A percentile compares a stretch with the other conserved stretches of the same genome.
Conservation (phyloP, 2,113 vertebrate species). For the Hyperoodon ampullatus region DNA sequence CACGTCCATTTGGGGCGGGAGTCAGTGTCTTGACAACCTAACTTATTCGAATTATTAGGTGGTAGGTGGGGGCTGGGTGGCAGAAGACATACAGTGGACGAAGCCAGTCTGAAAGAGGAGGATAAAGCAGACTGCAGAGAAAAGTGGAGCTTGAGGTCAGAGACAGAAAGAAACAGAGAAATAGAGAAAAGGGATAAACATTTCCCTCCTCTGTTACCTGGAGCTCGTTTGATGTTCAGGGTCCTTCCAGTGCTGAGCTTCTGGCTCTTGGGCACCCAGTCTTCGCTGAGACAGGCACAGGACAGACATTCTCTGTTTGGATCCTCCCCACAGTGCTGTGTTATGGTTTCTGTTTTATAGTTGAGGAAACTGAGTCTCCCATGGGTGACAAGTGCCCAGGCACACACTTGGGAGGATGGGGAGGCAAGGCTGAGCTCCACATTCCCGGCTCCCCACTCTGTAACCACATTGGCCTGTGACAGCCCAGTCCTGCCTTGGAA, state of each 20-base stretch:
- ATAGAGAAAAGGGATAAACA: neutral
- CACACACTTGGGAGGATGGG: neutral
- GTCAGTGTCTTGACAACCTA: neutral
- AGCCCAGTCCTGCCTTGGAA: neutral
- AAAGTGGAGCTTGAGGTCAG: neutral
- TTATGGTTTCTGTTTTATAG: neutral
- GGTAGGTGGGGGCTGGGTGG: slow-evolving; percentile 25
- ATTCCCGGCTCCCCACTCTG: neutral
- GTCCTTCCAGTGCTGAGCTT: neutral
- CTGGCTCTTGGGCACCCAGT: neutral
- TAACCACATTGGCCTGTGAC: neutral
- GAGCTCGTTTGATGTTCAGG: neutral
- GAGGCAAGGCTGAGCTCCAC: neutral
- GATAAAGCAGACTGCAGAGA: neutral
- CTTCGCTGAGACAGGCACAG: neutral
- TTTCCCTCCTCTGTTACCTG: neutral
- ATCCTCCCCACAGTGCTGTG: neutral
- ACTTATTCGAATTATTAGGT: neutral
- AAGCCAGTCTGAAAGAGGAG: slow-evolving; percentile 68
- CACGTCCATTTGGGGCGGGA: neutral
- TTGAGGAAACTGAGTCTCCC: neutral
- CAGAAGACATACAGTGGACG: slow-evolving; percentile 72
- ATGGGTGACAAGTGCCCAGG: neutral
- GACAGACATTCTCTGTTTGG: rapidly evolving
- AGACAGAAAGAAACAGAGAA: neutral